Evolutionary conservation across 2,888 invertebrate species (phyloP), one percentile per base, ranked within the genome.

Genomic region (Brachynemurus nebulosus): DNA sequence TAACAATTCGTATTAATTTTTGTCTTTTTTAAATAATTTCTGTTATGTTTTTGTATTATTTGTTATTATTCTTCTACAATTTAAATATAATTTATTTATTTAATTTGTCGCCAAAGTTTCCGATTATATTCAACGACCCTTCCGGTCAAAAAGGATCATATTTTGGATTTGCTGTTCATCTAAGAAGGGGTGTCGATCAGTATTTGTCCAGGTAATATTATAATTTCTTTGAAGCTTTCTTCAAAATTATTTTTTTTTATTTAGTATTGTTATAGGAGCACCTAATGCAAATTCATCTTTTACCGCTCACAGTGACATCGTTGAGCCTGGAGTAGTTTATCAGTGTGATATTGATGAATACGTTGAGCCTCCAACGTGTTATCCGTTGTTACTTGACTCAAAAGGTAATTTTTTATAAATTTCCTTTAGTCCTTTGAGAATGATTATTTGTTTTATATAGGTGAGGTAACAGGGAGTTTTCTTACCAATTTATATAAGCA

Each of bases 271-370:
- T 23, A 59, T 71, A 48, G 71, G 71, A 33, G 70, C 72, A 14
- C 73, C 74, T 3, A 64, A 65, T 42, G 69, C 68, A 7, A 72
- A 71, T 54, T 69, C 69, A 5, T 60, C 64, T 0, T 52, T 62
- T 36, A 55, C 58, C 37, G 50, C 55, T 3, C 66, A 67, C 46
- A 52, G 57, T 2, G 52, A 58, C 33, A 53, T 68, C 2, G 57
- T 59, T 37, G 68, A 72, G 56, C 68, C 71, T 4, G 74, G 74
- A n/a, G 65, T 68, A 14, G 62, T 69, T 12, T 72, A 69, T 55
- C 62, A 65, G 23, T 75, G 74, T 46, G 36, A 42, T 34, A 44
- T 55, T 57, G 3, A 49, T 60, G 5, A 44, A 48, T 4, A 5
- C 11, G 25, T 39, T n/a, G 39, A 16, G 14, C 52, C 49, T 30